These are phyloP conservation scores for Rhynchomys soricoides DNA, from an alignment of 2,113 vertebrate genomes.

Conservation along the genomic window DNA sequence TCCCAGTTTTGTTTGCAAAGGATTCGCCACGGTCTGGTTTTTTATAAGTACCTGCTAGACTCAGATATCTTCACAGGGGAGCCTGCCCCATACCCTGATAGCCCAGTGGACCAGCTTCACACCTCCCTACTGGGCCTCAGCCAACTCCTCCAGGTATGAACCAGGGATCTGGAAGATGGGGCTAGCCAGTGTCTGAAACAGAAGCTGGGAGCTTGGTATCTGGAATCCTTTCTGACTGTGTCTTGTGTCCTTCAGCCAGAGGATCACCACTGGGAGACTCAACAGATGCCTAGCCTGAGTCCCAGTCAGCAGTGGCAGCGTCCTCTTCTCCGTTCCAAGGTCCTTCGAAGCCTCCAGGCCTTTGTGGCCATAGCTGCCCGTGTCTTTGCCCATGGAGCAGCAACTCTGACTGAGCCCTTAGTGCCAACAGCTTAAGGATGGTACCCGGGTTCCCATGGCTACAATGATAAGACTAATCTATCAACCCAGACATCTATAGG, in stretches of 20 bases:
- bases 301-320: constrained; percentile 67
- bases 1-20: constrained; percentile 82
- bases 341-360: constrained; percentile 82
- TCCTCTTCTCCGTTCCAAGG: constrained; percentile 65
- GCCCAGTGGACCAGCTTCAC: constrained; percentile 69
- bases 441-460: background rate
- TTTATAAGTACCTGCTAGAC: constrained; percentile 82
- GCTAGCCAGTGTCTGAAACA: background rate
- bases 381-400: constrained; percentile 83
- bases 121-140: constrained; percentile 69
- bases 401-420: constrained; percentile 70
- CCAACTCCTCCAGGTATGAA: constrained; percentile 77
- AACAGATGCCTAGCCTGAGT: background rate
- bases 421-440: background rate
- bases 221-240: constrained; percentile 34
- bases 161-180: background rate
- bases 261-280: background rate
- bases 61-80: constrained; percentile 80
- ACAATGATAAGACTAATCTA: background rate
- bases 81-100: constrained; percentile 18
- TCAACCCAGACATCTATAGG: background rate
- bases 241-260: constrained; percentile 48
- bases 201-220: background rate
- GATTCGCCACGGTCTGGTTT: constrained; percentile 81
- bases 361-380: constrained; percentile 82